Conservation (phyloP, 2,113 vertebrate species). For the Sisor rabdophorus region DNA sequence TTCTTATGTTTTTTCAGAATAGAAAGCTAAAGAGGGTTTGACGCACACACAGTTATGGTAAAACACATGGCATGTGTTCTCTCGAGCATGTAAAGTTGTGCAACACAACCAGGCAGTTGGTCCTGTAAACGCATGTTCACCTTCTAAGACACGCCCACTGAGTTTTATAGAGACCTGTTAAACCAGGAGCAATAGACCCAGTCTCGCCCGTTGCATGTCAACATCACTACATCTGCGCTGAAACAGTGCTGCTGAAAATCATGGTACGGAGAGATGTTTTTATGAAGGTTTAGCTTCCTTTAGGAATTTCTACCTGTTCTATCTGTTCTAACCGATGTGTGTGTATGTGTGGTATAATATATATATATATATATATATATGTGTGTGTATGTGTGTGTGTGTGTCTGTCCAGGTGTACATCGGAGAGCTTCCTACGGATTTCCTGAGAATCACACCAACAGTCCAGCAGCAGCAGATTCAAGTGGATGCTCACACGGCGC, state of each 20-base stretch:
- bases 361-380: neutral
- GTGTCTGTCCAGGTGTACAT: constrained; percentile 78
- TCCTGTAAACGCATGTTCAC: neutral
- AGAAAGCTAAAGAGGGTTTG: too few relatives aligned
- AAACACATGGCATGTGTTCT: too few relatives aligned
- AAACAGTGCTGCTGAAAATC: neutral
- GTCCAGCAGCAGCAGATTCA: constrained; percentile 94
- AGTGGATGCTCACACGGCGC: constrained; percentile 87
- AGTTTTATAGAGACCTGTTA: neutral
- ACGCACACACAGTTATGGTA: neutral
- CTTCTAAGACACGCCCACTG: neutral
- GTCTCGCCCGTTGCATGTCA: neutral
- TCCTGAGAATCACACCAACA: constrained; percentile 89
- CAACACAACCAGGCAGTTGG: neutral
- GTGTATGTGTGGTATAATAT: neutral
- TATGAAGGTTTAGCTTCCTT: neutral
- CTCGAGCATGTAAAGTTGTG: neutral
- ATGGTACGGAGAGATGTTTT: neutral
- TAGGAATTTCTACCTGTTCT: neutral
- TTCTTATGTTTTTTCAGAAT: too few relatives aligned
- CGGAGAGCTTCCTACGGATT: constrained; percentile 93
- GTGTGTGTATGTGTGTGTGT: neutral
- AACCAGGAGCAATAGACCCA: neutral
- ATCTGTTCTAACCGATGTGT: neutral
- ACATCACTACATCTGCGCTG: neutral